Evolutionary conservation across 1,140 invertebrate genomes (phyloP).

Genomic region (Planococcus citri): DNA sequence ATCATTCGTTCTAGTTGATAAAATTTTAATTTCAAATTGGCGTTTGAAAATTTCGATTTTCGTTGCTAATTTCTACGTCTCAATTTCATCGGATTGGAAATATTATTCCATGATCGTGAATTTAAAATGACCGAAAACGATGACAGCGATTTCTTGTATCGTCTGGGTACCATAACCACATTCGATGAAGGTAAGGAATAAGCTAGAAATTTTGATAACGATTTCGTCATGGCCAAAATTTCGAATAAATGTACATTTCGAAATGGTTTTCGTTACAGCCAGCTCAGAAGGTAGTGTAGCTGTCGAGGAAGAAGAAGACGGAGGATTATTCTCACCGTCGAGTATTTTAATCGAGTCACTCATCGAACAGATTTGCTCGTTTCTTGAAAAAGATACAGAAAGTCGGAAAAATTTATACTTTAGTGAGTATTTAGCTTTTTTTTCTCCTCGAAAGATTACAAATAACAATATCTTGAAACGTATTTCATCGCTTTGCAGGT

Average conservation of each 20-base stretch:
- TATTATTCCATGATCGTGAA: background rate
- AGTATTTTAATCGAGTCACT: conserved; percentile 49
- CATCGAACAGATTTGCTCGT: conserved; percentile 45
- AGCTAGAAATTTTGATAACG: too few relatives aligned
- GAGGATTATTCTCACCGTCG: conserved; percentile 25
- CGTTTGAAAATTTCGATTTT: too few relatives aligned
- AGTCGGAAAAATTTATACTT: conserved; percentile 45
- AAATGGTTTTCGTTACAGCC: too few relatives aligned
- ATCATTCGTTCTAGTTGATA: too few relatives aligned
- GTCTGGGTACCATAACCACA: background rate
- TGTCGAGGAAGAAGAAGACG: conserved; percentile 4
- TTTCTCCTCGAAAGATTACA: background rate
- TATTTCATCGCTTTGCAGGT: conserved; percentile 29
- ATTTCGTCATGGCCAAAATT: too few relatives aligned
- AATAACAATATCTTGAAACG: background rate
- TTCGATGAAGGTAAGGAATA: background rate
- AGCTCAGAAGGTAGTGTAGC: background rate
- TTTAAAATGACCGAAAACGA: background rate
- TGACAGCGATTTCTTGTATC: background rate
- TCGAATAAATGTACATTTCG: too few relatives aligned
- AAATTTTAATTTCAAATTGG: too few relatives aligned
- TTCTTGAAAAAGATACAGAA: conserved; percentile 43
- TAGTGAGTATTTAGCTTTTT: conserved; percentile 31
- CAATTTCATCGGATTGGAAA: too few relatives aligned
- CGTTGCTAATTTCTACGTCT: background rate